phyloP scores from a whole-genome alignment of 2,797 vertebrate genomes.

The Tokudaia muenninki region DNA sequence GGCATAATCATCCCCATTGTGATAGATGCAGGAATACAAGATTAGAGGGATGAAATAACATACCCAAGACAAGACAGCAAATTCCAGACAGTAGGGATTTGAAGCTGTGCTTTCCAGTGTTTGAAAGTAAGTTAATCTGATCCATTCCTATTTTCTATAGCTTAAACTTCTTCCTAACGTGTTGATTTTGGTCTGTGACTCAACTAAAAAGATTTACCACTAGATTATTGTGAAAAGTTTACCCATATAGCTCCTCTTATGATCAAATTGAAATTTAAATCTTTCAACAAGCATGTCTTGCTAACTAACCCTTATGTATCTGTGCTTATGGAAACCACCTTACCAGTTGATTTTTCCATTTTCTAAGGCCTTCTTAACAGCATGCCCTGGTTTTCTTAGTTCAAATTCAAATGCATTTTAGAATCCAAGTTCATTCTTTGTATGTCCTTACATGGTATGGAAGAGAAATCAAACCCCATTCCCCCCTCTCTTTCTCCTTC shows the following conservation, averaged over 20 bases:
- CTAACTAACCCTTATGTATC: not conserved
- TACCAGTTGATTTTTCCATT: not conserved
- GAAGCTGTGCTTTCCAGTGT: conserved; percentile 18
- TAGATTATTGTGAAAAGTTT: conserved; percentile 17
- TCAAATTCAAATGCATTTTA: not conserved
- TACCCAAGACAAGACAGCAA: conserved; percentile 24
- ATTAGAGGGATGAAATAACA: conserved; percentile 35
- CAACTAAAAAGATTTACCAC: not conserved
- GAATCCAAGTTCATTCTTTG: not conserved
- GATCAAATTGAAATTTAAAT: conserved; percentile 48
- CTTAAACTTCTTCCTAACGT: not conserved
- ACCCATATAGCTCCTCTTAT: conserved; percentile 1
- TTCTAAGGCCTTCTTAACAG: not conserved
- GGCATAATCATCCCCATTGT: conserved; percentile 46
- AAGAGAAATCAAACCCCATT: not conserved
- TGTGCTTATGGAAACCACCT: not conserved
- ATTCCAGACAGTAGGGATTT: conserved; percentile 13
- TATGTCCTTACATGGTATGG: not conserved
- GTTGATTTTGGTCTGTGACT: not conserved
- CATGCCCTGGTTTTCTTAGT: not conserved
- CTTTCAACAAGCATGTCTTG: conserved; percentile 1
- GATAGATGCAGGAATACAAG: conserved; percentile 25
- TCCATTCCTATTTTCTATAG: conserved; percentile 20
- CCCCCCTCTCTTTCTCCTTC: not conserved
- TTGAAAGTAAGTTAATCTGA: not conserved